Conservation (phyloP, 2,797 vertebrate genomes). For the Sphenodon punctatus region DNA sequence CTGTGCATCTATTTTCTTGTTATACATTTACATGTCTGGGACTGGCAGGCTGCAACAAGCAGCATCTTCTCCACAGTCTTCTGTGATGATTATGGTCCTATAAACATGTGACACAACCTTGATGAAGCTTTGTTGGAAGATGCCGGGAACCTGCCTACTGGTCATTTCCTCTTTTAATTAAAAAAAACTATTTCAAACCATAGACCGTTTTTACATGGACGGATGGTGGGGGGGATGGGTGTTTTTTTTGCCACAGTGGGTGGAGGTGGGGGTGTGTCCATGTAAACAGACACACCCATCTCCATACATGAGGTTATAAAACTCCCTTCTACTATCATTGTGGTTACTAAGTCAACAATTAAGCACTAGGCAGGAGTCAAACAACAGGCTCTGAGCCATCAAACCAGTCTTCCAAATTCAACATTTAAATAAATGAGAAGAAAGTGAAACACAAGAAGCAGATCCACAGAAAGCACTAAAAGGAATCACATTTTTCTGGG, state of each 20-base stretch:
- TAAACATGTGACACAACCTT: background rate
- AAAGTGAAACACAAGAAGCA: conserved; percentile 35
- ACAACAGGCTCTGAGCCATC: background rate
- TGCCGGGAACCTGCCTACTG: background rate
- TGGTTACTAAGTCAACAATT: background rate
- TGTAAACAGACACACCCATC: no score
- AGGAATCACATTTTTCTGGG: background rate
- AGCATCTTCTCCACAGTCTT: background rate
- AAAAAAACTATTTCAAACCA: background rate
- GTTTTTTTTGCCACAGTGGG: no score
- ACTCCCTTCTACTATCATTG: background rate
- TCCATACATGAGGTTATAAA: background rate
- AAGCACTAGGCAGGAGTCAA: background rate
- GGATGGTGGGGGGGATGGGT: no score
- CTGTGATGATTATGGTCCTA: background rate
- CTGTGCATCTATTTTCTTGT: background rate
- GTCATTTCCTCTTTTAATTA: background rate
- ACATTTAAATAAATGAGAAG: conserved; percentile 40
- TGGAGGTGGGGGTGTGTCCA: no score
- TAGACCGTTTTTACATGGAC: background rate
- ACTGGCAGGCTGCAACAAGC: conserved; percentile 14
- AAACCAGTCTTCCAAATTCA: background rate
- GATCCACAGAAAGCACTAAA: conserved; percentile 17
- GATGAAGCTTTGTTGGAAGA: background rate
- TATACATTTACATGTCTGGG: background rate